phyloP scores from a whole-genome alignment of 2,888 invertebrate species.

The Conchocele bisecta region DNA sequence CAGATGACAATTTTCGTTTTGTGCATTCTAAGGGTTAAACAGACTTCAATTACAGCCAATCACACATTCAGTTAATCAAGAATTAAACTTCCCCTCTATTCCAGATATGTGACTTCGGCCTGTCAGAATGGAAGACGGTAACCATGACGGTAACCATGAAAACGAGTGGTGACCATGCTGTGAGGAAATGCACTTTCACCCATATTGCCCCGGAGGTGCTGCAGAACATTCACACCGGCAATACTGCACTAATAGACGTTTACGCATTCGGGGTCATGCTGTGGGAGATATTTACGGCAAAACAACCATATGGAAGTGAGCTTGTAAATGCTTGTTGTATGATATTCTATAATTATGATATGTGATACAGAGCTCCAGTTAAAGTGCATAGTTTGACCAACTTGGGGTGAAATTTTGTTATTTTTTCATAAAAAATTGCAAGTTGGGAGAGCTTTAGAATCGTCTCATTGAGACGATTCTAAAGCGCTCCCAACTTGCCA shows the following conservation, averaged over 20 bases:
- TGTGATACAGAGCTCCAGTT: no score
- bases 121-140: slow-evolving; percentile 67
- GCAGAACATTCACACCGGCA: slow-evolving; percentile 54
- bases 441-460: no score
- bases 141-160: slow-evolving; percentile 58
- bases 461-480: no score
- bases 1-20: no score
- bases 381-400: no score
- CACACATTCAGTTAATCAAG: no score
- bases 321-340: neutral
- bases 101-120: slow-evolving; percentile 71
- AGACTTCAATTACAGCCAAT: no score
- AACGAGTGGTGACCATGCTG: slow-evolving; percentile 2
- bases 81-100: no score
- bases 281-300: slow-evolving; percentile 66
- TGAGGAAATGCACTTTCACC: slow-evolving; percentile 59
- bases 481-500: no score
- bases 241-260: slow-evolving; percentile 60
- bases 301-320: slow-evolving; percentile 60
- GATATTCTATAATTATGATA: neutral
- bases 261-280: slow-evolving; percentile 68
- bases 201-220: slow-evolving; percentile 72
- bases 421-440: no score
- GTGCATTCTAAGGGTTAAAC: no score
- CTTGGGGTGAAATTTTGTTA: no score